Evolutionary conservation across 2,888 invertebrate genomes (phyloP), one percentile per base, ranked within the genome.

Genomic region (Fragum fragum): DNA sequence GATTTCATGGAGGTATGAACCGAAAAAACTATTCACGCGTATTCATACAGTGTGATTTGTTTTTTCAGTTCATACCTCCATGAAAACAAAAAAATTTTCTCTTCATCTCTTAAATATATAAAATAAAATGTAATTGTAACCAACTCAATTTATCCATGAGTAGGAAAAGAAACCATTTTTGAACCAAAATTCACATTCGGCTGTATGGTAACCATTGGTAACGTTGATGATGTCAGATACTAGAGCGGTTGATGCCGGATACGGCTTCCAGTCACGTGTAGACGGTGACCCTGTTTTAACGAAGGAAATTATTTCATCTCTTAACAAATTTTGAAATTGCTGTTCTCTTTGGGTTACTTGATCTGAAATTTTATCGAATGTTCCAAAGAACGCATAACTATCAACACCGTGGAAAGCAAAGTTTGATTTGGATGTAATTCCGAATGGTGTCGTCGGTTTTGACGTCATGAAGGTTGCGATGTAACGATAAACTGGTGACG

Each of bases 401-500:
- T 83, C 83, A n/a, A 83, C 69, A 2, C 70, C 70, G 63, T 83
- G 83, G 18, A 70, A 76, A 3, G 83, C 55, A 36, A 79, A 79
- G n/a, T 59, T 14, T 6, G 72, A 69, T 29, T 68, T 36, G 52
- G 63, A 78, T 6, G 26, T 26, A 6, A 14, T 32, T 11, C 68
- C 78, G 29, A 79, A 79, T 1, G 69, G 52, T 9, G 11, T 28
- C 0, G 52, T 52, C 11, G 75, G 55, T 6, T 52, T 36, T 16
- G 69, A 61, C 11, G 79, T 32, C 21, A 28, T 53, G 23, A 76
- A 83, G 14, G 87, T 88, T 6, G 88, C 78, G 16, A 91, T 83
- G 76, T 92, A 92, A 16, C 91, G 86, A 66, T 85, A 91, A 0
- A 92, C 88, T 0, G 85, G 80, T 26, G 89, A 86, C 53, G 81